Evolutionary conservation across 2,797 vertebrate genomes (phyloP), one percentile per base, ranked within the genome.

Genomic region (Parauchenoglanis punctatus): DNA sequence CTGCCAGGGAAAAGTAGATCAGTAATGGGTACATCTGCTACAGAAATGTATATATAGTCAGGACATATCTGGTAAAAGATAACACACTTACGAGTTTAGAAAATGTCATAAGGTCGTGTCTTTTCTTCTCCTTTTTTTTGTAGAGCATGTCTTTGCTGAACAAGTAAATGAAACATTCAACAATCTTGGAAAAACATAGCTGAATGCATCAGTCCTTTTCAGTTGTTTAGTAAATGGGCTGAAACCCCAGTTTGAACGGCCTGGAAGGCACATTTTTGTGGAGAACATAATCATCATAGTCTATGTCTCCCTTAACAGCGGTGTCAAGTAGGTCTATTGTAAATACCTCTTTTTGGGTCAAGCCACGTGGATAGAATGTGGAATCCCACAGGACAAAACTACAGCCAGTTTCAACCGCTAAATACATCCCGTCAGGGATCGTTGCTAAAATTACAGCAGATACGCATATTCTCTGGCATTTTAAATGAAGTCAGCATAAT

Each of bases 351-450:
- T 40, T 18, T 52, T 52, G 4, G 61, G 17, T 81, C 40, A 65
- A 63, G 46, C 10, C n/a, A 31, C 49, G 44, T 81, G 40, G 58
- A 46, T 63, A 46, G 13, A 52, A 28, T 49, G 44, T 31, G 44
- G 61, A 65, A 46, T 40, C 40, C 25, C 59, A 28, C 25, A 49
- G 40, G 49, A 81, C 11, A 40, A 15, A 63, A 65, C 58, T 63
- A 61, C 58, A 61, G 59, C 44, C 80, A 65, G 3, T 10, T 40
- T 59, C 35, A 81, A 81, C 31, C 35, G 4, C 61, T 49, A 67
- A 83, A 83, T 52, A 11, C 63, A 83, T 54, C n/a, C 61, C 1
- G 17, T 83, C 61, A 83, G 46, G 61, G 61, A 52, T 67, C 61
- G 31, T 68, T 83, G 67, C n/a, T 52, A 67, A n/a, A 65, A 67